Conservation (phyloP, 2,888 invertebrate species). For the Drosophila sordidula region DNA sequence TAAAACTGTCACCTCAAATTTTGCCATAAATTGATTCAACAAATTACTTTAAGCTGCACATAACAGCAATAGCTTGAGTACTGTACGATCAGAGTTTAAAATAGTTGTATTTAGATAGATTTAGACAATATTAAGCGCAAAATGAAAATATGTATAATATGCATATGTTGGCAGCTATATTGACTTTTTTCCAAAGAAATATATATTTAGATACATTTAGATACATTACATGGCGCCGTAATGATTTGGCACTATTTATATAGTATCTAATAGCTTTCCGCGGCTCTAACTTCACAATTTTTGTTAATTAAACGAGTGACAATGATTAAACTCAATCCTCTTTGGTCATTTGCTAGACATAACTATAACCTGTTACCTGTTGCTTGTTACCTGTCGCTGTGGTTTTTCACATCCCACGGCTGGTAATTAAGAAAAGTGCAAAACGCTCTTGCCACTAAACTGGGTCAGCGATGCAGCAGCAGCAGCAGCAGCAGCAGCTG, state of each 20-base stretch:
- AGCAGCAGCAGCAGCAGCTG: conserved; percentile 7
- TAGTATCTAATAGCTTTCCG: conserved; percentile 1
- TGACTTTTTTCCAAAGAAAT: no score
- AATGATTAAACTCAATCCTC: conserved; percentile 53
- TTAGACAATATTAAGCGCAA: background rate
- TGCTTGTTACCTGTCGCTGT: conserved; percentile 11
- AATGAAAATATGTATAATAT: no score
- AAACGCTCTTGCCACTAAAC: conserved; percentile 40
- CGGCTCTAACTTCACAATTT: conserved; percentile 9
- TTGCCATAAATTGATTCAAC: conserved; percentile 69
- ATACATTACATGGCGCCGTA: no score
- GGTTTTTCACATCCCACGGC: conserved; percentile 57
- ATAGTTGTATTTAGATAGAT: conserved; percentile 6
- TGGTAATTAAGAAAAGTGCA: conserved; percentile 67
- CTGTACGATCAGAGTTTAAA: conserved; percentile 4
- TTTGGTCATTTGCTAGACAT: conserved; percentile 33
- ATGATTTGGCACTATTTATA: no score
- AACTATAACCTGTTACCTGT: conserved; percentile 44
- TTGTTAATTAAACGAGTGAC: conserved; percentile 60
- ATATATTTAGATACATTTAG: no score
- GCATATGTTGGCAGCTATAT: no score
- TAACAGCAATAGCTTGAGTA: conserved; percentile 13
- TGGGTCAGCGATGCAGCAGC: conserved; percentile 47
- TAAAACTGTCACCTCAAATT: conserved; percentile 67
- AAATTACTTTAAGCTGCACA: conserved; percentile 47